Evolutionary conservation across 2,797 vertebrate species (phyloP).

Genomic region (Antrozous pallidus): DNA sequence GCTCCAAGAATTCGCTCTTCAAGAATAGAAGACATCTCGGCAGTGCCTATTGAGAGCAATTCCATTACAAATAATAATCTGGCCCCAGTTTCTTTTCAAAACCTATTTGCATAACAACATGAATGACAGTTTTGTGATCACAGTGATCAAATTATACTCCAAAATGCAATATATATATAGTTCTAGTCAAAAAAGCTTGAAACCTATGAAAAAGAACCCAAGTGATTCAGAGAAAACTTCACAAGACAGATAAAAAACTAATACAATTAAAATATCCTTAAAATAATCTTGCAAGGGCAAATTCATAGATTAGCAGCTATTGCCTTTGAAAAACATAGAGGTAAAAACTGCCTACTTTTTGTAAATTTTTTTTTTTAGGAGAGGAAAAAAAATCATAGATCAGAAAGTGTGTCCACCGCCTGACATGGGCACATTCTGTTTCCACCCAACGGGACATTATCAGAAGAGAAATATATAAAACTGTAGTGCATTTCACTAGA

Average conservation of each 20-base stretch:
- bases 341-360: neutral
- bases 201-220: neutral
- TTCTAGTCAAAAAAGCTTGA: neutral
- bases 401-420: neutral
- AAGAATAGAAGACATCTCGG: slow-evolving; percentile 95
- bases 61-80: neutral
- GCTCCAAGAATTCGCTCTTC: slow-evolving; percentile 96
- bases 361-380: neutral
- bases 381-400: neutral
- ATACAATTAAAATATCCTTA: neutral
- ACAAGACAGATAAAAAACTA: neutral
- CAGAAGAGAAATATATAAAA: neutral
- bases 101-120: neutral
- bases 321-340: neutral
- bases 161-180: neutral
- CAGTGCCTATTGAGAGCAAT: slow-evolving; percentile 83
- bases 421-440: neutral
- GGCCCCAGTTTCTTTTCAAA: neutral
- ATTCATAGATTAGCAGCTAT: neutral
- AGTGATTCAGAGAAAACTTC: neutral
- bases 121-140: neutral
- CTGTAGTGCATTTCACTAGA: neutral
- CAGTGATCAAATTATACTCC: neutral
- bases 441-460: neutral
- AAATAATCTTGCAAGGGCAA: neutral